Evolutionary conservation across 2,113 vertebrate species (phyloP).

Genomic region (Grantiella picta): DNA sequence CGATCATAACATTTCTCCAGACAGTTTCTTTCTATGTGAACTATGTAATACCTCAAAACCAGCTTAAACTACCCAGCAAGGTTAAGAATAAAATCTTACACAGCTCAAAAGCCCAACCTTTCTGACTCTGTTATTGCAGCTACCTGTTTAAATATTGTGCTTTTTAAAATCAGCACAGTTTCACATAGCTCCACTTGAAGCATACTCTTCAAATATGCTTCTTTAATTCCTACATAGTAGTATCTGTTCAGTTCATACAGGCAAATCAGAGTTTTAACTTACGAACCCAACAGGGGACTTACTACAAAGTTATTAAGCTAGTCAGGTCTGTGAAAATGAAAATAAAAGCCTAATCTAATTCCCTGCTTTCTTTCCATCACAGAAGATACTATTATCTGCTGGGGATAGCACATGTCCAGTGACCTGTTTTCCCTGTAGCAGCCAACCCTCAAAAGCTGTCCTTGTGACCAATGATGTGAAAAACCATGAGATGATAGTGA

Average conservation of each 20-base stretch:
- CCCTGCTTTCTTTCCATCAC: background rate
- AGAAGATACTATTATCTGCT: background rate
- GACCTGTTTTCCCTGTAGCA: background rate
- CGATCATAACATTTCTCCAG: background rate
- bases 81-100: background rate
- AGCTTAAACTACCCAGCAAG: background rate
- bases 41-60: background rate
- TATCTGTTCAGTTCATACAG: background rate
- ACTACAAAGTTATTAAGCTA: background rate
- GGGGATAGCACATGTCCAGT: background rate
- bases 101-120: background rate
- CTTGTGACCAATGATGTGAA: background rate
- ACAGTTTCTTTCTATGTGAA: background rate
- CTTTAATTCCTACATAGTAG: background rate
- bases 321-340: background rate
- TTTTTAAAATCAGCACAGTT: background rate
- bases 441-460: background rate
- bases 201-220: background rate
- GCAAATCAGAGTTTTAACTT: background rate
- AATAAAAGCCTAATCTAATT: background rate
- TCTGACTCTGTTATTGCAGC: background rate
- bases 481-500: background rate
- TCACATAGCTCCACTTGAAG: background rate
- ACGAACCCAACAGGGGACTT: background rate
- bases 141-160: background rate